Evolutionary conservation across 2,888 invertebrate genomes (phyloP), one percentile per base, ranked within the genome.

Genomic region (Tipula vernalis): DNA sequence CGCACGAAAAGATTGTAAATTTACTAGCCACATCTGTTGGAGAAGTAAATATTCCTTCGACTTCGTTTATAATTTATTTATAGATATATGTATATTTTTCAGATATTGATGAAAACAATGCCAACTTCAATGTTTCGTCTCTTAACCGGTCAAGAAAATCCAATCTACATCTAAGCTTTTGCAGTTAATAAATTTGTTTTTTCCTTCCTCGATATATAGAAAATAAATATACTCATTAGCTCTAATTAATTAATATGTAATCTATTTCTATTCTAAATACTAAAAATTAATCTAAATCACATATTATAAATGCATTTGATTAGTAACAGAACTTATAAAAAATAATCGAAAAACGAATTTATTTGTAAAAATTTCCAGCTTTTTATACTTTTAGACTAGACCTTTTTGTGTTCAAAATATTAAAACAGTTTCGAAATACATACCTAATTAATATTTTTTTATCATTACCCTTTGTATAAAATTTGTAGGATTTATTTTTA

Each of bases 71-170:
- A 13, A 44, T 36, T 86, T 86, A 36, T 36, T 87, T 71, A 57
- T 13, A 18, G 18, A 86, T 86, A 13, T 86, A 86, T 86, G 18
- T 86, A 86, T 44, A 44, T 44, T 44, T 94, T 94, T 44, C 94
- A 99, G 98, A 99, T 99, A 90, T 94, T 99, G 90, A 99, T 99
- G 99, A 99, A 99, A 93, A 99, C 99, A 87, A 99, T 99, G 99
- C 99, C 99, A 89, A 99, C 99, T 89, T 99, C 99, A 88, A 99
- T 99, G 98, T 99, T 99, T 94, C 95, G 99, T 90, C 94, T 99
- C 91, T 94, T 99, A 91, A 99, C 99, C 89, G 99, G 99, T 87
- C 99, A 99, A 93, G 99, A 99, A 93, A 98, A 98, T 91, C 99
- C 99, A 89, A 97, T 98, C 92, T 99, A 98, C 93, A 99, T 99